phyloP scores from a whole-genome alignment of 2,113 vertebrate species.

The Planiliza haematocheilus region DNA sequence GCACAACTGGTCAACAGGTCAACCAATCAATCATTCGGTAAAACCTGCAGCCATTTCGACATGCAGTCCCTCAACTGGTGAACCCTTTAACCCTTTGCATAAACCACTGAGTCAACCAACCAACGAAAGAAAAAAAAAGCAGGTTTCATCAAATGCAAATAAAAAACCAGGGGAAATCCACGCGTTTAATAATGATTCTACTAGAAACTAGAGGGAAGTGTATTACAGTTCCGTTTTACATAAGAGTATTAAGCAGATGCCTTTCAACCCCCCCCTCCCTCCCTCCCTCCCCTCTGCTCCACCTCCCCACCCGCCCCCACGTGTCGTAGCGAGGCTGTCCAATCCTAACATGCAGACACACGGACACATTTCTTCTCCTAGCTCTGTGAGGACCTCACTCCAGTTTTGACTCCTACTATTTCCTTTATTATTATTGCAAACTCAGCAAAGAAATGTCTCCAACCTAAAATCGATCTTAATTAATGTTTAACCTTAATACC shows the following conservation, averaged over 20 bases:
- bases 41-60: neutral
- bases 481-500: neutral
- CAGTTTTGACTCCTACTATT: neutral
- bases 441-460: neutral
- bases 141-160: neutral
- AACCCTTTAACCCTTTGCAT: slow-evolving; percentile 25
- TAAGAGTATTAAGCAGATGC: slow-evolving; percentile 85
- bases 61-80: neutral
- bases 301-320: slow-evolving; percentile 24
- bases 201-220: slow-evolving; percentile 68
- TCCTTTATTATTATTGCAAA: neutral
- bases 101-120: slow-evolving; percentile 20
- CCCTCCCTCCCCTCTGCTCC: slow-evolving; percentile 14
- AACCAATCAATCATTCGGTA: neutral
- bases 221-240: slow-evolving; percentile 82
- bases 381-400: slow-evolving; percentile 7
- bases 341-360: slow-evolving; percentile 49
- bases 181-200: slow-evolving; percentile 73
- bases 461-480: neutral
- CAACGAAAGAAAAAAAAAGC: neutral
- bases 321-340: slow-evolving; percentile 52
- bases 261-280: slow-evolving; percentile 58
- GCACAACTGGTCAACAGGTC: slow-evolving; percentile 1
- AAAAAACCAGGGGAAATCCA: slow-evolving; percentile 60
- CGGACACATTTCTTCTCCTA: slow-evolving; percentile 18